phyloP scores from a whole-genome alignment of 2,797 vertebrate genomes.

The Trematomus bernacchii region DNA sequence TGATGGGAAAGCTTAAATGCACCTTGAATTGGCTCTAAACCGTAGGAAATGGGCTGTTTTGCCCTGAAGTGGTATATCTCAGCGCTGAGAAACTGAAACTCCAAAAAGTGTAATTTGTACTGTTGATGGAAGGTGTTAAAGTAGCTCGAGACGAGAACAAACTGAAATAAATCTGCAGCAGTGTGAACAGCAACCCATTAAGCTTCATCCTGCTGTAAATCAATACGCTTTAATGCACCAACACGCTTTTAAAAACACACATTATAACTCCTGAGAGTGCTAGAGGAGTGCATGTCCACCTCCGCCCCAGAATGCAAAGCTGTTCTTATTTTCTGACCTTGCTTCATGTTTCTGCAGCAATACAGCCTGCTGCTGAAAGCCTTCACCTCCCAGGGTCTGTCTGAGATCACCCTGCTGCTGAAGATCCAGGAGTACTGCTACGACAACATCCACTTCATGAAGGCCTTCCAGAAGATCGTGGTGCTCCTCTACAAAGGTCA shows the following conservation, averaged over 20 bases:
- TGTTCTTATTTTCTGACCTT: not conserved
- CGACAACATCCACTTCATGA: conserved; percentile 99
- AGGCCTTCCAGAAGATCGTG: conserved; percentile 99
- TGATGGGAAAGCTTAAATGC: too few relatives aligned
- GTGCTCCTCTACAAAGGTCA: conserved; percentile 98
- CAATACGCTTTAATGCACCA: not conserved
- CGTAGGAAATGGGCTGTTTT: not conserved
- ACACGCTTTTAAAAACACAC: not conserved
- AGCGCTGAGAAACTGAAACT: not conserved
- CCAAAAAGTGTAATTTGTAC: not conserved
- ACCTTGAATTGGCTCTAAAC: too few relatives aligned
- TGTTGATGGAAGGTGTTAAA: not conserved
- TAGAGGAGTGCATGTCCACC: not conserved
- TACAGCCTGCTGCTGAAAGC: conserved; percentile 97
- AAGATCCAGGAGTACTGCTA: conserved; percentile 99
- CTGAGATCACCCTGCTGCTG: conserved; percentile 94
- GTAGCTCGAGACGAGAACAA: not conserved
- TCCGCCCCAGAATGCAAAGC: not conserved
- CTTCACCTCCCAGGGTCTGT: conserved; percentile 96
- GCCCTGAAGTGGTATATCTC: not conserved
- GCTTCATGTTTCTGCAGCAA: conserved; percentile 83
- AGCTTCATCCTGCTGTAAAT: not conserved
- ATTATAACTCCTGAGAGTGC: not conserved
- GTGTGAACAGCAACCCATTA: not conserved
- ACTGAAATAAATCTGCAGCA: not conserved